These are phyloP conservation scores for Cynopterus sphinx DNA, from an alignment of 2,797 vertebrate species.

Conservation along the genomic window DNA sequence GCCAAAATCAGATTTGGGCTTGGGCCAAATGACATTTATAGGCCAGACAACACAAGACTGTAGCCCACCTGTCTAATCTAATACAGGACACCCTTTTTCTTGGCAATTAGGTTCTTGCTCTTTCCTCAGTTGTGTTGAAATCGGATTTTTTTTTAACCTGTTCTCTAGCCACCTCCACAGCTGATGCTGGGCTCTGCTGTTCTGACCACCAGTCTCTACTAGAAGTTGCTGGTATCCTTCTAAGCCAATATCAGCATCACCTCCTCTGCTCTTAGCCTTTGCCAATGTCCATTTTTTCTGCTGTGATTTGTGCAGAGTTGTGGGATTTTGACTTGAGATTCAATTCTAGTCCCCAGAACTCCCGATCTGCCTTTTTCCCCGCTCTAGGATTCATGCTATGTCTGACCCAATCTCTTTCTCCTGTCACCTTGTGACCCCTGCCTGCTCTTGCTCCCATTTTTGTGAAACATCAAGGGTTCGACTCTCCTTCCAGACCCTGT, in stretches of 20 bases:
- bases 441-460: neutral
- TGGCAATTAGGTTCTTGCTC: slow-evolving; percentile 33
- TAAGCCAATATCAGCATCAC: neutral
- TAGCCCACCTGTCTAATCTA: neutral
- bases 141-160: neutral
- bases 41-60: neutral
- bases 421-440: too few relatives aligned
- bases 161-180: neutral
- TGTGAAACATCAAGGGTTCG: neutral
- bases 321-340: slow-evolving; percentile 38
- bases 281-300: neutral
- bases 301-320: neutral
- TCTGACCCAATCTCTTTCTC: neutral
- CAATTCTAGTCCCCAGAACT: neutral
- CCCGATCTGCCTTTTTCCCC: neutral
- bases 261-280: neutral
- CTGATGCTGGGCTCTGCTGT: neutral
- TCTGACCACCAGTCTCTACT: neutral
- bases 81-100: neutral
- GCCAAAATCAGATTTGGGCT: slow-evolving; percentile 48
- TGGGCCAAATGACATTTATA: slow-evolving; percentile 48
- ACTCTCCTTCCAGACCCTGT: neutral
- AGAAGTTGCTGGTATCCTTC: slow-evolving; percentile 15
- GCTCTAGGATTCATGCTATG: neutral
- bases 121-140: slow-evolving; percentile 24